phyloP scores from a whole-genome alignment of 1,140 invertebrate species.

The Drosophila pallidifrons region DNA sequence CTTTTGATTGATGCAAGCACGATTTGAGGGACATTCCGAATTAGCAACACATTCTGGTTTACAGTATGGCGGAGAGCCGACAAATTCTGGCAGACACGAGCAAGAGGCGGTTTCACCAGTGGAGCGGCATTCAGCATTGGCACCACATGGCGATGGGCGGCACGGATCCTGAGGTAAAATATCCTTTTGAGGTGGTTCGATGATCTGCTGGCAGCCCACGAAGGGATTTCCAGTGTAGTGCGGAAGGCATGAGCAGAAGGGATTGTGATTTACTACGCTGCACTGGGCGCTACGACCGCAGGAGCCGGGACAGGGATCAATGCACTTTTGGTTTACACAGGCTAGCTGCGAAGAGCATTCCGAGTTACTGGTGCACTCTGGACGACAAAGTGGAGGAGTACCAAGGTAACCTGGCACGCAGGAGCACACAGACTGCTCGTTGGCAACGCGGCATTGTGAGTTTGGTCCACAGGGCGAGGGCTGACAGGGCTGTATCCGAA shows the following conservation, averaged over 20 bases:
- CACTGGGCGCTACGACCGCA: conserved; percentile 91
- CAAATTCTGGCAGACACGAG: conserved; percentile 89
- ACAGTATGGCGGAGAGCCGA: conserved; percentile 91
- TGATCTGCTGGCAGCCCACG: conserved; percentile 86
- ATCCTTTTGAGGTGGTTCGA: conserved; percentile 90
- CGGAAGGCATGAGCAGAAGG: conserved; percentile 90
- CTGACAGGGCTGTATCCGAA: conserved; percentile 88
- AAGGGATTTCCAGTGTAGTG: conserved; percentile 92
- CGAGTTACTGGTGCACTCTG: conserved; percentile 87
- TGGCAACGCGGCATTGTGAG: conserved; percentile 88
- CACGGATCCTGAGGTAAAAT: conserved; percentile 88
- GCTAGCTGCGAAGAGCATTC: conserved; percentile 88
- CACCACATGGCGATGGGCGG: conserved; percentile 90
- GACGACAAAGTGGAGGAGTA: conserved; percentile 86
- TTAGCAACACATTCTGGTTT: conserved; percentile 90
- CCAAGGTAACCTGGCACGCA: conserved; percentile 87
- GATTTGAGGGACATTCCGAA: conserved; percentile 89
- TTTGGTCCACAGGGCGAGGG: conserved; percentile 92
- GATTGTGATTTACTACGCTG: conserved; percentile 90
- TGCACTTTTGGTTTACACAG: conserved; percentile 90
- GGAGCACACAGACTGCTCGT: conserved; percentile 87
- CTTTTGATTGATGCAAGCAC: conserved; percentile 90
- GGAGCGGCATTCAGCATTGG: conserved; percentile 90
- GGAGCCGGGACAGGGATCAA: conserved; percentile 89
- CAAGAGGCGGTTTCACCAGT: conserved; percentile 88